These are phyloP conservation scores for Danaus melanippus DNA, from an alignment of 1,140 invertebrate genomes.

Conservation along the genomic window DNA sequence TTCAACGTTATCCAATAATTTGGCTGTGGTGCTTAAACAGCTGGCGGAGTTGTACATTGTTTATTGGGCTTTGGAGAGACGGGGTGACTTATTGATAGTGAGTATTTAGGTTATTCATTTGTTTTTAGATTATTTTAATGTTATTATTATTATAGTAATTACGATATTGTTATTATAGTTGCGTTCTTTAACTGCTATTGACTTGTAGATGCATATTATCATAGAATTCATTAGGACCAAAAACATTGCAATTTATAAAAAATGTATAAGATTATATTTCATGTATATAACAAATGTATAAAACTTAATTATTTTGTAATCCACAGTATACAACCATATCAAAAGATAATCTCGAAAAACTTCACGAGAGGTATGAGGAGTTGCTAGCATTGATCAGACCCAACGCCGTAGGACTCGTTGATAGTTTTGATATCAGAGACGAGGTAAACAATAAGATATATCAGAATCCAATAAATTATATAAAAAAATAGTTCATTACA, in stretches of 20 bases:
- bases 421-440: constrained; percentile 85
- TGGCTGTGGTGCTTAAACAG: constrained; percentile 36
- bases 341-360: constrained; percentile 74
- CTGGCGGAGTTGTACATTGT: constrained; percentile 45
- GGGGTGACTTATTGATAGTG: constrained; percentile 46
- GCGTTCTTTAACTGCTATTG: not conserved
- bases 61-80: constrained; percentile 49
- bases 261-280: not conserved
- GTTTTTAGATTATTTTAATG: not conserved
- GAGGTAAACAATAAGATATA: constrained; percentile 15
- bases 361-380: constrained; percentile 79
- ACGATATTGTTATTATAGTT: not conserved
- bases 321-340: constrained; percentile 78
- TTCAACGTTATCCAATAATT: constrained; percentile 21
- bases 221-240: not conserved
- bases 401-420: constrained; percentile 91
- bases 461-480: too few species aligned
- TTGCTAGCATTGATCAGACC: constrained; percentile 81
- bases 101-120: constrained; percentile 5
- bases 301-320: not conserved
- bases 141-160: not conserved
- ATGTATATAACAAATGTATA: not conserved
- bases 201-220: not conserved
- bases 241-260: not conserved
- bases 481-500: too few species aligned